A percentile compares a stretch with the other conserved stretches of the same genome.
Evolutionary conservation across 2,797 vertebrate species (phyloP).

Genomic region (Nyctibius grandis): DNA sequence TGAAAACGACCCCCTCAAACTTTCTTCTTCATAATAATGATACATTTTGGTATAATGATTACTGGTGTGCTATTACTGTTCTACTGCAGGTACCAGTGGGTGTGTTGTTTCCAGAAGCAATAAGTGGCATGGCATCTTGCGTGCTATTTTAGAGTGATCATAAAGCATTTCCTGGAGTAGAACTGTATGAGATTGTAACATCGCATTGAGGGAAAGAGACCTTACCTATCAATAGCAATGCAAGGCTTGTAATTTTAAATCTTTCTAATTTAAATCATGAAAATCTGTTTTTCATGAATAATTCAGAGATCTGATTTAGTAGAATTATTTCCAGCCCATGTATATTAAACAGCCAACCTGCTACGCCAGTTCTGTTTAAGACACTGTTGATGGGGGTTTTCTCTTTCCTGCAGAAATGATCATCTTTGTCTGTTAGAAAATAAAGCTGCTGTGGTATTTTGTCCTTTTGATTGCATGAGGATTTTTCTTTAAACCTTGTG

Average conservation of each 20-base stretch:
- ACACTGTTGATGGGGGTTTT: slow-evolving; percentile 23
- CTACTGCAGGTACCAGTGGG: background rate
- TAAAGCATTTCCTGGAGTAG: slow-evolving; percentile 28
- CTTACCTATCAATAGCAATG: slow-evolving; percentile 28
- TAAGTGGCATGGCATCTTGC: background rate
- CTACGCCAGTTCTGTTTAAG: slow-evolving; percentile 25
- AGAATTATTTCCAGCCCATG: slow-evolving; percentile 50
- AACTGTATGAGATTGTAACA: background rate
- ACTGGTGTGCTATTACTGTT: background rate
- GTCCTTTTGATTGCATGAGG: slow-evolving; percentile 30
- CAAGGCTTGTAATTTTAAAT: slow-evolving; percentile 32
- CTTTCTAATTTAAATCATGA: slow-evolving; percentile 55
- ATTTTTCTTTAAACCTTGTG: slow-evolving; percentile 24
- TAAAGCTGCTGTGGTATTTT: slow-evolving; percentile 51
- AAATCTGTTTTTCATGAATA: slow-evolving; percentile 55
- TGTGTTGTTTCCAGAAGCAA: background rate
- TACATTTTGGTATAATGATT: background rate
- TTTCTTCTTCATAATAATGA: background rate
- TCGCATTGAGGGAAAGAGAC: background rate
- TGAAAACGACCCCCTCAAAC: background rate
- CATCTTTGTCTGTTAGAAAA: slow-evolving; percentile 52
- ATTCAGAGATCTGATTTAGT: slow-evolving; percentile 47
- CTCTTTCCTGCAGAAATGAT: slow-evolving; percentile 35
- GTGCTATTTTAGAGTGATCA: background rate
- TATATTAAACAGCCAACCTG: slow-evolving; percentile 54